Base-by-base conservation (phyloP, 1,140 invertebrate species). In the Thaumatotibia leucotreta region DNA sequence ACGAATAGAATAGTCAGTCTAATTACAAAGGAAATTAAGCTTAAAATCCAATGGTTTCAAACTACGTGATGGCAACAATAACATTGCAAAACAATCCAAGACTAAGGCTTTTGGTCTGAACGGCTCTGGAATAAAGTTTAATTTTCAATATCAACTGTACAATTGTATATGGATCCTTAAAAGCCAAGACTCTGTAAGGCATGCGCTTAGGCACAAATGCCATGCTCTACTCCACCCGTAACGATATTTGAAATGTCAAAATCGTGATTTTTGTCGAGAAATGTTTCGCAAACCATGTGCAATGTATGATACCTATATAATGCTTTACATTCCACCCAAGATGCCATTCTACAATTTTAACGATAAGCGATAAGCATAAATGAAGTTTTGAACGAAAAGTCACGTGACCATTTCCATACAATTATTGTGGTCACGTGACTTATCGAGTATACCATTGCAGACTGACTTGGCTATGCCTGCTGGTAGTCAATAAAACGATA, bases 211-310 rank as follows among this genome's bases (percentile, higher is more conserved):
- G 79, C 78, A 50, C 58, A 86, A 89, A 87, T 89, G 86, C 77
- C 86, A 84, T 71, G 77, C 76, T 83, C 82, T 73, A 79, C 76
- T 75, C 80, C 80, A 74, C 82, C 81, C 79, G 76, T 73, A 75
- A 78, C 80, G 72, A 71, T 88, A 82, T 86, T 78, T 67, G 73
- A 89, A 89, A 89, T 89, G 87, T 89, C 85, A 83, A 79, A 80
- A 80, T 87, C 87, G 87, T 89, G 85, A 87, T 88, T 87, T 88
- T 87, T 89, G 82, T 70, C 74, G 68, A 78, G 82, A 82, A 83
- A 83, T 70, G 66, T 89, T 88, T 84, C 83, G 79, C 75, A 89
- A 89, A 68, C 64, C 68, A 58, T 58, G 52, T 58, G 52, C 52
- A 58, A 58, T 58, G n/a, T 27, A 29, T 58, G n/a, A 29, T 14